Evolutionary conservation across 2,113 vertebrate species (phyloP).

Genomic region (Anguilla japonica): DNA sequence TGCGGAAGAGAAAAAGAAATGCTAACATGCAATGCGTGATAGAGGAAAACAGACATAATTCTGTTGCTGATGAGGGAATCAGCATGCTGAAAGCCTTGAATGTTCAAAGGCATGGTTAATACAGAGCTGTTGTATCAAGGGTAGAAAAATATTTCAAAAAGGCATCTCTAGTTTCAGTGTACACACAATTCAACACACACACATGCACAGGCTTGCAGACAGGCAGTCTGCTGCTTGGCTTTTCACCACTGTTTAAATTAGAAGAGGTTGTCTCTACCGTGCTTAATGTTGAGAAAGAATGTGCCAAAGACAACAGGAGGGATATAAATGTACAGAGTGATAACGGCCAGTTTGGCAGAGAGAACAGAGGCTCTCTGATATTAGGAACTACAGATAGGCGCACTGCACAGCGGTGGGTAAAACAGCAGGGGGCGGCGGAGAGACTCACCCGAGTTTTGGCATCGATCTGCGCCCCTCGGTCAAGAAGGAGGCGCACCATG

Average conservation of each 20-base stretch:
- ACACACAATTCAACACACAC: slow-evolving; percentile 10
- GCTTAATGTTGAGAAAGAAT: background rate
- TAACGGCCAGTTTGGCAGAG: background rate
- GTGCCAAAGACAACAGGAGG: background rate
- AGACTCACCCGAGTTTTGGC: slow-evolving; percentile 95
- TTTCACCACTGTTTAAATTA: background rate
- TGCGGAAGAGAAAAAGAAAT: no score
- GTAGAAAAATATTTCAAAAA: no score
- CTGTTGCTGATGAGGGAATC: no score
- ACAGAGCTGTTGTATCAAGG: no score
- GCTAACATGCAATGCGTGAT: no score
- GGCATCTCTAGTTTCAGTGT: no score
- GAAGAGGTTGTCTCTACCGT: background rate
- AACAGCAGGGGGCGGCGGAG: background rate
- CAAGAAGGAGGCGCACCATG: slow-evolving; percentile 94
- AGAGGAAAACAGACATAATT: no score
- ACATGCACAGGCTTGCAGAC: background rate
- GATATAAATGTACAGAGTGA: background rate
- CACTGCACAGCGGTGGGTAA: background rate
- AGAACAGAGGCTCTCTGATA: background rate
- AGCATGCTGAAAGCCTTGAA: no score
- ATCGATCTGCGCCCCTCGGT: slow-evolving; percentile 93
- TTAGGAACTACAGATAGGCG: background rate
- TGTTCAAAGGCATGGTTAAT: no score
- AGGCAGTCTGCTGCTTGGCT: background rate